These are phyloP conservation scores for Orchestia grillus DNA, from an alignment of 1,140 invertebrate species.

Conservation along the genomic window DNA sequence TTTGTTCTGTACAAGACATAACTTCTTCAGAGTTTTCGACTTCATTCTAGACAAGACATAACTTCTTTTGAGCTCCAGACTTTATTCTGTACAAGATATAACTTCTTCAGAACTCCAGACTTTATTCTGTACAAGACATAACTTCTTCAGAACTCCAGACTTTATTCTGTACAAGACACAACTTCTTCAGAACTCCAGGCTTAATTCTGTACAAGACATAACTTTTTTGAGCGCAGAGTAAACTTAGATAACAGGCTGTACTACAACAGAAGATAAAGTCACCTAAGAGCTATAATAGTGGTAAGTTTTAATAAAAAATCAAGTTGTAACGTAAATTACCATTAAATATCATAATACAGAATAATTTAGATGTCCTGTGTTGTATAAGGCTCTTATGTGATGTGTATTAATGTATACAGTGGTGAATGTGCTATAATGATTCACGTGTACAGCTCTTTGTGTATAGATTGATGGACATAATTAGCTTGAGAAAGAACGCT, in stretches of 20 bases:
- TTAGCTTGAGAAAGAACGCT: background rate
- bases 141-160: background rate
- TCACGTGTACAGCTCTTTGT: background rate
- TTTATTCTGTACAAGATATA: background rate
- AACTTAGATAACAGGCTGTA: background rate
- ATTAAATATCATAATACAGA: background rate
- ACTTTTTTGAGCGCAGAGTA: background rate
- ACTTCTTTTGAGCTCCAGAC: background rate
- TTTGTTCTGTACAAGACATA: background rate
- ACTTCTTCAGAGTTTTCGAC: background rate
- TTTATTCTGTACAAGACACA: background rate
- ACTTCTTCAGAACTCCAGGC: background rate
- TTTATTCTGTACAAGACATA: background rate
- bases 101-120: background rate
- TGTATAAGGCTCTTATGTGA: background rate
- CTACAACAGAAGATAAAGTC: background rate
- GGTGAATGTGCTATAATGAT: background rate
- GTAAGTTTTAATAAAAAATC: background rate
- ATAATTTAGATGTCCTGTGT: background rate
- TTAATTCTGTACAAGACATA: background rate
- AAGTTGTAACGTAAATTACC: background rate
- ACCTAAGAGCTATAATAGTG: background rate
- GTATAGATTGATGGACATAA: background rate
- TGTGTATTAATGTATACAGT: slow-evolving; percentile 10
- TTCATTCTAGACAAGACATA: background rate